Conservation (phyloP, 2,113 vertebrate genomes). For the Phylloscopus trochilus region DNA sequence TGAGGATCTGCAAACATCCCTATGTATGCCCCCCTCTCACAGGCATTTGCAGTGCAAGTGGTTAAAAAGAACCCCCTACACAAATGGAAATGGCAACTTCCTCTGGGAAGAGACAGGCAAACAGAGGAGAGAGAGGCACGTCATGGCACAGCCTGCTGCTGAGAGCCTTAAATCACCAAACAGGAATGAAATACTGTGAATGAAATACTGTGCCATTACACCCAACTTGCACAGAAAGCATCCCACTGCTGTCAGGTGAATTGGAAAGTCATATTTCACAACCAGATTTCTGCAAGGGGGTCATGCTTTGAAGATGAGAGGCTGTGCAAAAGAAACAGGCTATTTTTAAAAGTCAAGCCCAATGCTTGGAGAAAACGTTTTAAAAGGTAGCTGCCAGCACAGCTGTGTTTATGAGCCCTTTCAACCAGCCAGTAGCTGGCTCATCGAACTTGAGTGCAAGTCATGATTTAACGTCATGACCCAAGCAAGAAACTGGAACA, state of each 20-base stretch:
- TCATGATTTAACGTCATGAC: background rate
- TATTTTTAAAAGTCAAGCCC: background rate
- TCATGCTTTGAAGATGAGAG: background rate
- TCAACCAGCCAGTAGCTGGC: background rate
- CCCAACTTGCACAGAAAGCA: background rate
- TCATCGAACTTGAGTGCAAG: background rate
- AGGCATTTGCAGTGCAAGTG: background rate
- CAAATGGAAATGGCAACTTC: background rate
- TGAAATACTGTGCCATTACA: background rate
- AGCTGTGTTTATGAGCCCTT: slow-evolving; percentile 3
- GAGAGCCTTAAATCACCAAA: background rate
- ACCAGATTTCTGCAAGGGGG: background rate
- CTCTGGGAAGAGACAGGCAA: background rate
- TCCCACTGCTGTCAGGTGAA: background rate
- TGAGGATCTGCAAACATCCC: background rate
- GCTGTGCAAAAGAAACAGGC: background rate
- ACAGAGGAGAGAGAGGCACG: background rate
- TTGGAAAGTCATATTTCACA: background rate
- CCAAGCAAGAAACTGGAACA: background rate
- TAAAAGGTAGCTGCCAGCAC: background rate
- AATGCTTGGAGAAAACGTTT: background rate
- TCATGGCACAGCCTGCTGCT: background rate
- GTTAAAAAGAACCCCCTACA: background rate
- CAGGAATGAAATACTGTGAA: background rate
- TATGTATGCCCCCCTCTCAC: accelerated